Percentiles rank a stretch among this genome's conserved stretches.
These are phyloP conservation scores for Zeugodacus cucurbitae DNA, from an alignment of 1,140 invertebrate species.

Conservation along the genomic window DNA sequence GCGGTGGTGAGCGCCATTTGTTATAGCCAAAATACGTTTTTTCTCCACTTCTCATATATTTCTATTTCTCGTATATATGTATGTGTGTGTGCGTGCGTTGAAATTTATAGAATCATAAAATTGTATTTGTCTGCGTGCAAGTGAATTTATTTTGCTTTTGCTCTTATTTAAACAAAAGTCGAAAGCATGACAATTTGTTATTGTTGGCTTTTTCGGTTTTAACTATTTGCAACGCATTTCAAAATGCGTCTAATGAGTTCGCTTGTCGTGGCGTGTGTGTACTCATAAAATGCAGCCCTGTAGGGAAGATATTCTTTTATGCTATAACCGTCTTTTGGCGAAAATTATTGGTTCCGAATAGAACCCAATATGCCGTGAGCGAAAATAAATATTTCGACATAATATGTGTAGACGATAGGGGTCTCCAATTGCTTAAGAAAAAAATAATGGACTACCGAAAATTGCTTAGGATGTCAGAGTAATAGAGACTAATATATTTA, in stretches of 20 bases:
- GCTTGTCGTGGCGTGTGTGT: neutral
- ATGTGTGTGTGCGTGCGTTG: too few species aligned
- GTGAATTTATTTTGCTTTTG: neutral
- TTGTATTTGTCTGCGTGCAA: neutral
- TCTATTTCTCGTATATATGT: too few species aligned
- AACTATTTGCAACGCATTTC: neutral
- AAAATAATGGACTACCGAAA: too few species aligned
- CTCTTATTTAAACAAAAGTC: neutral
- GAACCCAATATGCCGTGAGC: too few species aligned
- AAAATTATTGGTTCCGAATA: too few species aligned
- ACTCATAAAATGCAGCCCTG: neutral
- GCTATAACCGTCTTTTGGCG: too few species aligned
- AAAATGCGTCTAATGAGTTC: neutral
- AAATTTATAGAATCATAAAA: slow-evolving; percentile 2
- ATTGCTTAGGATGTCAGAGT: too few species aligned
- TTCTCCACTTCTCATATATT: too few species aligned
- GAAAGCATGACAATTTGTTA: neutral
- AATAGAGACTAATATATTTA: too few species aligned
- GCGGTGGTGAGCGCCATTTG: neutral
- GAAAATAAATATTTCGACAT: too few species aligned
- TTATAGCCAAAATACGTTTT: neutral
- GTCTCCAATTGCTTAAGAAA: too few species aligned
- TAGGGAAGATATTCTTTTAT: neutral
- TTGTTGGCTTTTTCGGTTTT: neutral
- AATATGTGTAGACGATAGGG: too few species aligned